A percentile compares a stretch with the other conserved stretches of the same genome.
Evolutionary conservation across 1,140 invertebrate species (phyloP).

Genomic region (Diploscapter pachys): DNA sequence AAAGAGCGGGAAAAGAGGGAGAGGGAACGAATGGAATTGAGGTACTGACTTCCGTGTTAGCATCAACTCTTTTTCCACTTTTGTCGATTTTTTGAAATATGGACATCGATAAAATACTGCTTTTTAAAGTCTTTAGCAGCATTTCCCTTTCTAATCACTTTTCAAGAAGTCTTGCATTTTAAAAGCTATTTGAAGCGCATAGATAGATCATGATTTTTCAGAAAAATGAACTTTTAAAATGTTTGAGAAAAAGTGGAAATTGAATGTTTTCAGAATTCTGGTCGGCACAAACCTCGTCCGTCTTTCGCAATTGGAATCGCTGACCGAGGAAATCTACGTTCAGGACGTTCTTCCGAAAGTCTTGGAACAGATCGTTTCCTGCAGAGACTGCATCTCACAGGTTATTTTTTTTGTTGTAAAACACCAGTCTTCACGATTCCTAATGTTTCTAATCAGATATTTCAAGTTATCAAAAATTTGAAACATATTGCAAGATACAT

Average conservation of each 20-base stretch:
- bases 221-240: too few relatives aligned
- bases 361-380: constrained; percentile 92
- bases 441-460: too few relatives aligned
- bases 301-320: constrained; percentile 89
- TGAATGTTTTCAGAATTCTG: constrained; percentile 63
- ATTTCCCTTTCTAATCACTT: too few relatives aligned
- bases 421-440: too few relatives aligned
- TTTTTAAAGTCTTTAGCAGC: too few relatives aligned
- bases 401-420: neutral
- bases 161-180: too few relatives aligned
- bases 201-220: too few relatives aligned
- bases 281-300: constrained; percentile 86
- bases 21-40: constrained; percentile 87
- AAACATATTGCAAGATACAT: too few relatives aligned
- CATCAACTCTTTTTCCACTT: neutral
- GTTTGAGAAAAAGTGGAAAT: too few relatives aligned
- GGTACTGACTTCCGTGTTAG: constrained; percentile 56
- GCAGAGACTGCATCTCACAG: constrained; percentile 94
- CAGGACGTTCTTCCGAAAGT: constrained; percentile 65
- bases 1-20: constrained; percentile 87
- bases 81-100: neutral
- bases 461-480: too few relatives aligned
- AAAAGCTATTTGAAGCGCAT: too few relatives aligned
- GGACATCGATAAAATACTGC: neutral
- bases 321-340: constrained; percentile 86